Conservation (phyloP, 2,797 vertebrate species). For the Neoniphon sammara region DNA sequence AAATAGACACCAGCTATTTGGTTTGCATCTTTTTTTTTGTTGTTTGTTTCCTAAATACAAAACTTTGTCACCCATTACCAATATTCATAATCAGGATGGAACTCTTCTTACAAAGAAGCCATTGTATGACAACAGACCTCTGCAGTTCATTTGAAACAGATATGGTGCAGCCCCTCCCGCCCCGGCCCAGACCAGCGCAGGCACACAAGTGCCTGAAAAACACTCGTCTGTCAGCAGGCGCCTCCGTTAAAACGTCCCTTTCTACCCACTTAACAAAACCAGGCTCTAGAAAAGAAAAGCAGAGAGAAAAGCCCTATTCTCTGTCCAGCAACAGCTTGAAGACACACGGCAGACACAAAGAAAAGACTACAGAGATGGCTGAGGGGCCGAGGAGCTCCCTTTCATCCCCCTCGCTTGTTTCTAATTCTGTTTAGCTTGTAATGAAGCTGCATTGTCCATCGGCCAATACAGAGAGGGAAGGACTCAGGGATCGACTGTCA, state of each 20-base stretch:
- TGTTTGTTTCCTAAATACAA: conserved; percentile 81
- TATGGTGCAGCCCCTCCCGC: conserved; percentile 66
- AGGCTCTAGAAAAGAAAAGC: conserved; percentile 74
- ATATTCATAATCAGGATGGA: conserved; percentile 78
- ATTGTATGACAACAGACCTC: conserved; percentile 82
- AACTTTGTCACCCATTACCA: conserved; percentile 78
- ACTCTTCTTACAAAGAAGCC: conserved; percentile 78
- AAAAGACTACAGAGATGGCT: conserved; percentile 70
- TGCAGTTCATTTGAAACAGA: conserved; percentile 81
- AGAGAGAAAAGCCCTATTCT: conserved; percentile 80
- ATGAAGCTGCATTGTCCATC: conserved; percentile 70
- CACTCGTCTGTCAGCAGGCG: conserved; percentile 78
- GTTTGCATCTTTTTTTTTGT: conserved; percentile 79
- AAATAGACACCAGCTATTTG: conserved; percentile 85
- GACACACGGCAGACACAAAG: conserved; percentile 75
- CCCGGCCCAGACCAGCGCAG: conserved; percentile 58
- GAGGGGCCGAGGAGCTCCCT: conserved; percentile 64
- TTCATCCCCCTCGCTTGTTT: conserved; percentile 68
- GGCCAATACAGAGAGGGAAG: conserved; percentile 41
- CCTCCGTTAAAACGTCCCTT: conserved; percentile 75
- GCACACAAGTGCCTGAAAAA: conserved; percentile 77
- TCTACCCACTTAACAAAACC: conserved; percentile 77
- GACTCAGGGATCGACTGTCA: conserved; percentile 51
- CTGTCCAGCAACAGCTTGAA: conserved; percentile 78
- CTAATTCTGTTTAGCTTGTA: conserved; percentile 67